These are phyloP conservation scores for Panagrolaimus sp. DNA, from an alignment of 1,140 invertebrate genomes.

Conservation along the genomic window DNA sequence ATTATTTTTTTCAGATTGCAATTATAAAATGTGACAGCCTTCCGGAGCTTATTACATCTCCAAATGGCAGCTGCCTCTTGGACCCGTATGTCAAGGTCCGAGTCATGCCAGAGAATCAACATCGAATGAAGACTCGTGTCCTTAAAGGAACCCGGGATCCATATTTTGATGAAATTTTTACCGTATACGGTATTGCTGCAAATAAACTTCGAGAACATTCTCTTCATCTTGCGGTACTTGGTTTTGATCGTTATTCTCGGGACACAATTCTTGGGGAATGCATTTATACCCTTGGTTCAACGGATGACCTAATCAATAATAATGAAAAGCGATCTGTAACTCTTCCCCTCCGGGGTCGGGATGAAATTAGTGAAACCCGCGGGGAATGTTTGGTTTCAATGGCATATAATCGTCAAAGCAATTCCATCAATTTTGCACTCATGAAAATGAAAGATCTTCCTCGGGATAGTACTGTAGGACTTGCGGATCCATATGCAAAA, in stretches of 20 bases:
- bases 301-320: constrained; percentile 34
- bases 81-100: constrained; percentile 93
- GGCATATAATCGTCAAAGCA: constrained; percentile 83
- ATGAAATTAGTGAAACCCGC: constrained; percentile 47
- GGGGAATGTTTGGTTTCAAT: constrained; percentile 76
- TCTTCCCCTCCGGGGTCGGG: constrained; percentile 47
- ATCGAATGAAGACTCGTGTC: constrained; percentile 84
- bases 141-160: constrained; percentile 84
- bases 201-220: constrained; percentile 77
- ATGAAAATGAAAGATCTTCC: constrained; percentile 86
- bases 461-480: constrained; percentile 87
- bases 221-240: constrained; percentile 83
- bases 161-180: constrained; percentile 91
- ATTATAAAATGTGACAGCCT: constrained; percentile 15
- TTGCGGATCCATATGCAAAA: constrained; percentile 83
- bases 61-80: constrained; percentile 36
- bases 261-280: constrained; percentile 96
- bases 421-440: constrained; percentile 65
- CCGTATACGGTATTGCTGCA: constrained; percentile 82
- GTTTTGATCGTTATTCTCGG: constrained; percentile 90
- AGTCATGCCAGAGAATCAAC: constrained; percentile 84
- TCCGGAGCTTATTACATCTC: not conserved
- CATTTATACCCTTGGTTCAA: constrained; percentile 70
- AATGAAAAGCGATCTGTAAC: constrained; percentile 51
- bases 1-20: not conserved